phyloP scores from a whole-genome alignment of 2,113 vertebrate genomes.

The Pelvicachromis taeniatus region DNA sequence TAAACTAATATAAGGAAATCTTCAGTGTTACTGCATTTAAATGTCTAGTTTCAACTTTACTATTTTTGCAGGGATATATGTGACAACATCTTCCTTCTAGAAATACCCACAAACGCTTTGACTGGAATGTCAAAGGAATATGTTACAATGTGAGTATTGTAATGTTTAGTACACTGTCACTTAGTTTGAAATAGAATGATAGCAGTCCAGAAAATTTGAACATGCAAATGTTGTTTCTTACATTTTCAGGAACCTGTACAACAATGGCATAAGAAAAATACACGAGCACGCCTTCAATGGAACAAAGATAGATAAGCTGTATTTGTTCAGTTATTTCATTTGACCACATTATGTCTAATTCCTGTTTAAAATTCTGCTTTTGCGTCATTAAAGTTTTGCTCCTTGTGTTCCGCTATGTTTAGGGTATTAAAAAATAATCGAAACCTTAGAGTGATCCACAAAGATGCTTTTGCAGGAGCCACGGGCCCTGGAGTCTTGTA shows the following conservation, averaged over 20 bases:
- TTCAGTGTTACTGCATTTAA: neutral
- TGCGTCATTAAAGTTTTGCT: neutral
- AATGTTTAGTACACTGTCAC: neutral
- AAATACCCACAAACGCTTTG: slow-evolving; percentile 82
- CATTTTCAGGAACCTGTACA: slow-evolving; percentile 78
- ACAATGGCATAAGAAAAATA: slow-evolving; percentile 88
- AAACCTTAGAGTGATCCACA: slow-evolving; percentile 78
- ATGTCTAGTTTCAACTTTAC: neutral
- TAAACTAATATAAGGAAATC: neutral
- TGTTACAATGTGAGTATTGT: slow-evolving; percentile 77
- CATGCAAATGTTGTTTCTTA: neutral
- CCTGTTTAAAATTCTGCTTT: neutral
- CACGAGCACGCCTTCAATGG: slow-evolving; percentile 84
- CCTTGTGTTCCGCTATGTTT: neutral
- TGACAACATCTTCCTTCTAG: slow-evolving; percentile 81
- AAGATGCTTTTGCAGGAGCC: slow-evolving; percentile 77
- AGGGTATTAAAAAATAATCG: slow-evolving; percentile 84
- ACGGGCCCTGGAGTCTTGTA: slow-evolving; percentile 79
- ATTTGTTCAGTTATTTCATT: slow-evolving; percentile 12
- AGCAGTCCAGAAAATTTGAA: neutral
- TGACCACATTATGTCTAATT: neutral
- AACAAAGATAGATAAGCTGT: slow-evolving; percentile 83
- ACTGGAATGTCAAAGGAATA: slow-evolving; percentile 81
- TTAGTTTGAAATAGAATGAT: neutral
- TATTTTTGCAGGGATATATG: slow-evolving; percentile 78